These are phyloP conservation scores for Caenorhabditis doughertyi DNA, from an alignment of 2,888 invertebrate species.

Conservation along the genomic window DNA sequence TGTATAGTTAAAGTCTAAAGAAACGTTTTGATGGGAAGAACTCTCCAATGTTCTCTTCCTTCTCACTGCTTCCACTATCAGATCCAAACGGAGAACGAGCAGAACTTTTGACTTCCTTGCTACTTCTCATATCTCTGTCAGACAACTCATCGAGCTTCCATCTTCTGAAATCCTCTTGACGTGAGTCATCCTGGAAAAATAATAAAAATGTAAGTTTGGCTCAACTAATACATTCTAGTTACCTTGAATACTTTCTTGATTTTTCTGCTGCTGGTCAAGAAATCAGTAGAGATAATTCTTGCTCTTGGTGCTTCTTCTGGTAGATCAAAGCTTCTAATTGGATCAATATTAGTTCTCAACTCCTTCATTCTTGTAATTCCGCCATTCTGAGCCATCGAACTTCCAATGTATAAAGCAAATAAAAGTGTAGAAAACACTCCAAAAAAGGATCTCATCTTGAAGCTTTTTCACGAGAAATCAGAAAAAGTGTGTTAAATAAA, in stretches of 20 bases:
- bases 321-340: conserved; percentile 61
- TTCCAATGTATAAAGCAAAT: conserved; percentile 3
- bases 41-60: conserved; percentile 57
- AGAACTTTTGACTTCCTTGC: conserved; percentile 56
- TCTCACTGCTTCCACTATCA: conserved; percentile 5
- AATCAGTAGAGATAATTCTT: conserved; percentile 48
- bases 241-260: conserved; percentile 53
- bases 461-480: conserved; percentile 12
- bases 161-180: conserved; percentile 54
- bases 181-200: conserved; percentile 41
- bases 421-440: background rate
- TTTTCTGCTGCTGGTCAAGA: conserved; percentile 45
- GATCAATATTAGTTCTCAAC: conserved; percentile 45
- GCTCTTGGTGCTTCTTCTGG: conserved; percentile 65
- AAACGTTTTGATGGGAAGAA: conserved; percentile 56
- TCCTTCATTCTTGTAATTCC: conserved; percentile 51
- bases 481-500: conserved; percentile 20
- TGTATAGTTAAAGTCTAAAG: conserved; percentile 7
- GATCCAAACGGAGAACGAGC: conserved; percentile 39
- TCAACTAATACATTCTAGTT: background rate
- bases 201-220: background rate
- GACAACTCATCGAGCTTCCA: conserved; percentile 58
- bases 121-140: conserved; percentile 55
- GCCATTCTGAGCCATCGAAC: conserved; percentile 27
- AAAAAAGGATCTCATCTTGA: conserved; percentile 17